Percentiles rank a stretch among this genome's conserved stretches.
Conservation (phyloP, 2,797 vertebrate species). For the Sebastes steindachneri region DNA sequence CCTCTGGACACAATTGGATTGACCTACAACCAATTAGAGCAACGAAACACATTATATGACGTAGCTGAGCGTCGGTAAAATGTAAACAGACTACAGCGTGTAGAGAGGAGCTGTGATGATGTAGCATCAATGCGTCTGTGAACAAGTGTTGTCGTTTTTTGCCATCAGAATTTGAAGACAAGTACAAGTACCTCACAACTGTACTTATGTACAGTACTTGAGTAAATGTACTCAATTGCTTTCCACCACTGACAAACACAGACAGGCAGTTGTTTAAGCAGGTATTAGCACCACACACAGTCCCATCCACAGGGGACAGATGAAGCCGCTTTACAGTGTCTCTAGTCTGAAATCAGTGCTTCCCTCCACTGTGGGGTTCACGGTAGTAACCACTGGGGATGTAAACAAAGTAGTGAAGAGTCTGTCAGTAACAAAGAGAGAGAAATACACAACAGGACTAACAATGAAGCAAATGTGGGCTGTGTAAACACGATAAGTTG, state of each 20-base stretch:
- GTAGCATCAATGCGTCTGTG: too few relatives aligned
- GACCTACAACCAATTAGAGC: too few relatives aligned
- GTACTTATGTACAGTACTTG: too few relatives aligned
- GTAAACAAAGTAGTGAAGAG: constrained; percentile 18
- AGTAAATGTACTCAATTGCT: too few relatives aligned
- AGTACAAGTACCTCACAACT: too few relatives aligned
- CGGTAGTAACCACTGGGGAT: constrained; percentile 29
- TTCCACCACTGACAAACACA: not conserved
- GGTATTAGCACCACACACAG: constrained; percentile 52
- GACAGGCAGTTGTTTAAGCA: constrained; percentile 44
- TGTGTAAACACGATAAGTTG: not conserved
- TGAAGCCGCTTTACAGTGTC: constrained; percentile 40
- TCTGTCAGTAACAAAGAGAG: constrained; percentile 2
- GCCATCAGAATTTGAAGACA: too few relatives aligned
- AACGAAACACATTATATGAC: too few relatives aligned
- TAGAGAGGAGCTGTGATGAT: too few relatives aligned
- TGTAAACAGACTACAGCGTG: too few relatives aligned
- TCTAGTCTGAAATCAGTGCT: constrained; percentile 42
- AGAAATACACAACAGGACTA: not conserved
- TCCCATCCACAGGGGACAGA: constrained; percentile 35
- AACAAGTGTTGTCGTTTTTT: too few relatives aligned
- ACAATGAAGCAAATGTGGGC: not conserved
- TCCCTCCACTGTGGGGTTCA: constrained; percentile 35
- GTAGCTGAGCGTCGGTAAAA: too few relatives aligned
- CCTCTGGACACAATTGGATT: too few relatives aligned